Evolutionary conservation across 2,113 vertebrate genomes (phyloP), one percentile per base, ranked within the genome.

Genomic region (Arvicanthis niloticus): DNA sequence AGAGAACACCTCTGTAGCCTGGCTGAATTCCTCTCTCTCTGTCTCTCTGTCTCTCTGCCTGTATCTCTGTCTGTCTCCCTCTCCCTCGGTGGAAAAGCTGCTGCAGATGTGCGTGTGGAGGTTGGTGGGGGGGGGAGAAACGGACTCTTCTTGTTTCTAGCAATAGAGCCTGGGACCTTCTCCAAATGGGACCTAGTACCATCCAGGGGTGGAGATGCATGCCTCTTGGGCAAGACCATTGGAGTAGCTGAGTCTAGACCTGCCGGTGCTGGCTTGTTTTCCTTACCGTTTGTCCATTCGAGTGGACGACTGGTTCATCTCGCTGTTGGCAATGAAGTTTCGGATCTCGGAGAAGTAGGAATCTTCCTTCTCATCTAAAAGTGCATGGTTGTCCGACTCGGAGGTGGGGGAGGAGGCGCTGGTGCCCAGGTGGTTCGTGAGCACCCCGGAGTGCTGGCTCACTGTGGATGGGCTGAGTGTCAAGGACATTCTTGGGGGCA

Each of bases 321-420:
- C 99, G 37, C 99, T 99, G 97, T 99, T 99, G 97, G 99, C 99
- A 98, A 99, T 99, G 98, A 99, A 99, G 98, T 99, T 99, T 97
- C 99, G 99, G 98, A 99, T 99, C 99, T 99, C 99, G 0, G 99
- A 99, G 99, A 99, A 99, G 98, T 99, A 99, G 0, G 99, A 99
- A 97, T 99, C 99, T 97, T 99, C 99, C 98, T 99, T 99, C 98
- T 99, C 99, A 0, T 99, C 99, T 99, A 99, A 99, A 99, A 99
- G 99, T 99, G 99, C 99, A 98, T 99, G 99, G 99, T 99, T 99
- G 99, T 99, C 99, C 40, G 99, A 99, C 99, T 99, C 99, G 4
- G 99, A 99, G 99, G 99, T 99, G n/a, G 99, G 99, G 95, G 99
- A 99, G 97, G 99, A 99, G 97, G 98, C 97, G 31, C 98, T 97